These are phyloP conservation scores for Trichoplax adhaerens DNA, from an alignment of 37 sponge, comb jelly and placozoan species.

Conservation along the genomic window DNA sequence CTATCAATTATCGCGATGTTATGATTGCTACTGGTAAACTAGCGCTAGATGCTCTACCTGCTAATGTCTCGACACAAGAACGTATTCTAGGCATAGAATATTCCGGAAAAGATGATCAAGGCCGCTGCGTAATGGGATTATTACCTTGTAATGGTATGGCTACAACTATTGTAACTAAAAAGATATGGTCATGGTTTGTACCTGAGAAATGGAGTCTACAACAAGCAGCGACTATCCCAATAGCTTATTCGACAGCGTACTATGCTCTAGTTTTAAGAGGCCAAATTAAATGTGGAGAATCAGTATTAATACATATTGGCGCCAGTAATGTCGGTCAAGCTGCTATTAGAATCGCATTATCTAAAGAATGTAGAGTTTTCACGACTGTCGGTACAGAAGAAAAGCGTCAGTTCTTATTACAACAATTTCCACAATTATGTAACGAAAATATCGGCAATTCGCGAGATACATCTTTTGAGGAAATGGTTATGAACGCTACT, in stretches of 20 bases:
- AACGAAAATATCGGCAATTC: conserved; percentile 12
- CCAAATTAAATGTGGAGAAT: conserved; percentile 10
- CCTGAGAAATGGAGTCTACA: conserved; percentile 6
- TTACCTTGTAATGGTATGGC: conserved; percentile 15
- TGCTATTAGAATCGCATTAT: conserved; percentile 13
- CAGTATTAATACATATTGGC: conserved; percentile 15
- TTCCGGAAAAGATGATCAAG: conserved; percentile 1
- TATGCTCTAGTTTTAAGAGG: conserved; percentile 11
- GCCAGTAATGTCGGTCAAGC: conserved; percentile 17
- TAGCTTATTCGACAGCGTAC: conserved; percentile 17
- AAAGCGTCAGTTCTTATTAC: conserved; percentile 12
- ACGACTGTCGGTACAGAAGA: conserved; percentile 11
- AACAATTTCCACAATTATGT: conserved; percentile 2
- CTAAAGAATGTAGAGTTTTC: conserved; percentile 6
- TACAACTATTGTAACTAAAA: conserved; percentile 10
- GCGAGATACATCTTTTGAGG: conserved; percentile 8
- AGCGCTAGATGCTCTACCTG: conserved; percentile 16
- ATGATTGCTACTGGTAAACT: conserved; percentile 23
- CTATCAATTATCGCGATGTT: conserved; percentile 12
- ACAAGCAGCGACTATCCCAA: conserved; percentile 13
- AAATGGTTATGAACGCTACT: conserved; percentile 11
- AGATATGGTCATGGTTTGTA: conserved; percentile 8
- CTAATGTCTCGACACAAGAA: conserved; percentile 10
- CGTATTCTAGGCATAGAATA: conserved; percentile 19
- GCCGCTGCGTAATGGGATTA: conserved; percentile 9